Conservation (phyloP, 2,113 vertebrate species). For the Bubo blakistoni region DNA sequence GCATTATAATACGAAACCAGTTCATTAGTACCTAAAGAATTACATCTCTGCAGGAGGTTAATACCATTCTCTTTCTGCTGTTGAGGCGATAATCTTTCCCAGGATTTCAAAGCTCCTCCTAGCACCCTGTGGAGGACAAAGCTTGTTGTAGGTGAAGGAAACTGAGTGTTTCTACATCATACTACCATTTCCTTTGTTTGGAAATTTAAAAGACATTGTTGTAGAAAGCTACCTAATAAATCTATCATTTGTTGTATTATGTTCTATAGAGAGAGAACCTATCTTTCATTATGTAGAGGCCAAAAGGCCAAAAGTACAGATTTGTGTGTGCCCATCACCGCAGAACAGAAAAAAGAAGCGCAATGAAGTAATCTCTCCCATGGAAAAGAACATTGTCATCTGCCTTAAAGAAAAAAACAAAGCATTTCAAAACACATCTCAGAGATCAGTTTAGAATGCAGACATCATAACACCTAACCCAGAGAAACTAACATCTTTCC, state of each 20-base stretch:
- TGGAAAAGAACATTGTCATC: not conserved
- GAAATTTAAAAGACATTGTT: conserved; percentile 35
- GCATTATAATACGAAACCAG: conserved; percentile 8
- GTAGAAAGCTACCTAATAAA: conserved; percentile 35
- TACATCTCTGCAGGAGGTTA: conserved; percentile 14
- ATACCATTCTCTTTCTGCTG: conserved; percentile 5
- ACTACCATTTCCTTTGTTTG: conserved; percentile 11
- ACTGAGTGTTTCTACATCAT: not conserved
- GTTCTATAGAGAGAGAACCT: not conserved
- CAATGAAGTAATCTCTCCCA: not conserved
- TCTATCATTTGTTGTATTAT: not conserved
- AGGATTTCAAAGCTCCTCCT: conserved; percentile 37
- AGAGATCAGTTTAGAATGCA: not conserved
- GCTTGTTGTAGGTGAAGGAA: not conserved
- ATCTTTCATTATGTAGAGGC: not conserved
- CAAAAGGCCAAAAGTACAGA: not conserved
- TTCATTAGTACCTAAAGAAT: conserved; percentile 11
- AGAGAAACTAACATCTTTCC: not conserved
- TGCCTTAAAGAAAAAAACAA: not conserved
- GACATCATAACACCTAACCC: not conserved
- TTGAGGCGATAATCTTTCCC: conserved; percentile 31
- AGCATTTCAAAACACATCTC: not conserved
- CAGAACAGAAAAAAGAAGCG: not conserved
- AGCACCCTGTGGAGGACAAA: conserved; percentile 6
- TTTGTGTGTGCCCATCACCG: not conserved